Base-by-base conservation (phyloP, 2,797 vertebrate genomes). In the Arrhamphus sclerolepis region DNA sequence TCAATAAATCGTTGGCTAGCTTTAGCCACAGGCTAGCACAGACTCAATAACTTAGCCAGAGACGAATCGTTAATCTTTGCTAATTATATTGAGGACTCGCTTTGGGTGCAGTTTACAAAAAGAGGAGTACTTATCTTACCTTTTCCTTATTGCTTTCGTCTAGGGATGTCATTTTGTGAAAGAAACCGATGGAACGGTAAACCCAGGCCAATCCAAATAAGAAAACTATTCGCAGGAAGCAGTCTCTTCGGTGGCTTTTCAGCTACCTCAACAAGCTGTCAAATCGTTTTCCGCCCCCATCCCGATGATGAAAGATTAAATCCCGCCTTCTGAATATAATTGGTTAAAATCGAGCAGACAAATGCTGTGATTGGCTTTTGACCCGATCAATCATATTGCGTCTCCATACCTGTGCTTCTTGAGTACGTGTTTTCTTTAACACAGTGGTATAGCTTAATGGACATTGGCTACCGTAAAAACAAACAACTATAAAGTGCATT, bases 131-230 rank as follows among this genome's bases (percentile, higher is more conserved):
- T 59, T 18, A 50, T 59, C 79, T 72, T 52, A 93, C 93, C 90
- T 93, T 93, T 63, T 93, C 92, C 55, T 89, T 92, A 17, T 77
- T 87, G 42, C 57, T 88, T 71, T 92, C 91, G 56, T 89, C 88
- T 55, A 89, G 65, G 24, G 91, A 89, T 77, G 92, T 89, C 93
- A 94, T 94, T 52, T 14, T 85, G 29, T 40, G 7, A 8, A 1
- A 51, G 4, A 56, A 66, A 56, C 61, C 24, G 14, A 60, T 42
- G 22, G 24, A 53, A 46, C 16, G 10, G 21, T 7, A 58, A 71
- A 31, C 49, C 29, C 14, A 79, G 69, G 72, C 61, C 54, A 61
- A 74, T 28, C 56, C 20, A 71, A 75, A 70, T 59, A 76, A 75
- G 40, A 49, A 71, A 87, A 86, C 57, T 78, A 62, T 58, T 20